phyloP scores from a whole-genome alignment of 2,888 invertebrate genomes.

The Drosophila basisetae region DNA sequence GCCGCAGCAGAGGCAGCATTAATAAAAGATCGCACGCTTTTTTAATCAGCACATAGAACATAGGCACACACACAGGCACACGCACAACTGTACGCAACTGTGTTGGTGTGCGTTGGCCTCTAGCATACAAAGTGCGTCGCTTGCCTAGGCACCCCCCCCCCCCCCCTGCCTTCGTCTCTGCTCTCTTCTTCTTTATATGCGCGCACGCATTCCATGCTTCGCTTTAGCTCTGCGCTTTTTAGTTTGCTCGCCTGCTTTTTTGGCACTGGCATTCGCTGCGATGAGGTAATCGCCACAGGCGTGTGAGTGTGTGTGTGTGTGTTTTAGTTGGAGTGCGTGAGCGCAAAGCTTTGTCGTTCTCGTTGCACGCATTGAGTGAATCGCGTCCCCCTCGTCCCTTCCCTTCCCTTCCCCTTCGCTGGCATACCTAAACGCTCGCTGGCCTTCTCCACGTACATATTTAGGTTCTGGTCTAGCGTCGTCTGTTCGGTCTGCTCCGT shows the following conservation, averaged over 20 bases:
- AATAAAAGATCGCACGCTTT: slow-evolving; percentile 66
- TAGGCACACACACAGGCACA: background rate
- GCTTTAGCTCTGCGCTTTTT: slow-evolving; percentile 58
- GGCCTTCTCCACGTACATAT: slow-evolving; percentile 28
- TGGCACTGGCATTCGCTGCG: slow-evolving; percentile 70
- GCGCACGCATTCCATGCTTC: slow-evolving; percentile 72
- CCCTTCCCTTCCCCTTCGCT: background rate
- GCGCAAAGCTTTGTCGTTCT: slow-evolving; percentile 64
- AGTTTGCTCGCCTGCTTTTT: slow-evolving; percentile 41
- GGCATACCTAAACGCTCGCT: slow-evolving; percentile 2
- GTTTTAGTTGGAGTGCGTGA: slow-evolving; percentile 52
- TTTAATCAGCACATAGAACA: slow-evolving; percentile 66
- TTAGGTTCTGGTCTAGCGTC: slow-evolving; percentile 36
- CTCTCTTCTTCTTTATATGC: slow-evolving; percentile 1
- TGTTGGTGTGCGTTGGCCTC: slow-evolving; percentile 53
- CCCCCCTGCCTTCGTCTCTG: background rate
- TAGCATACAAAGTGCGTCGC: slow-evolving; percentile 61
- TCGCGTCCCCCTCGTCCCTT: slow-evolving; percentile 1
- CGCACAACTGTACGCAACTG: background rate
- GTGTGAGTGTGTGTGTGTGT: slow-evolving; percentile 33
- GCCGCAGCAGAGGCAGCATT: slow-evolving; percentile 48
- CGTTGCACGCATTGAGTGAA: slow-evolving; percentile 64
- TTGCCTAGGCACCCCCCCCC: background rate
- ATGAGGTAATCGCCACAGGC: slow-evolving; percentile 75
- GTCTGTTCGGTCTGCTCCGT: background rate